These are phyloP conservation scores for Astur gentilis DNA, from an alignment of 2,113 vertebrate genomes.

Conservation along the genomic window DNA sequence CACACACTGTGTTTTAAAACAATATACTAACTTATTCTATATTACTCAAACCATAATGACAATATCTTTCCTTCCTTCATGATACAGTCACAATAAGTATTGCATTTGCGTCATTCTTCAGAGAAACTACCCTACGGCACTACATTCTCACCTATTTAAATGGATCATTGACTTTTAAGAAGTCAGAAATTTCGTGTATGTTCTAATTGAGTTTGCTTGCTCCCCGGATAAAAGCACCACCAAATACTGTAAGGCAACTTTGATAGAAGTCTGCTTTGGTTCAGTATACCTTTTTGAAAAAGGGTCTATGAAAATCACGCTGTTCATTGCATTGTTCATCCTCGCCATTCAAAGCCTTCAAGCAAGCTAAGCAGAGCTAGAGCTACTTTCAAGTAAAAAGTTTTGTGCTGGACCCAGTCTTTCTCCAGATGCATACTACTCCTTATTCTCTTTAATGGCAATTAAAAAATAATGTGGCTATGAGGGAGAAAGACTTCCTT, in stretches of 20 bases:
- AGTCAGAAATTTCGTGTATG: not conserved
- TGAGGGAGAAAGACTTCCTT: not conserved
- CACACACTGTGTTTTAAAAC: not conserved
- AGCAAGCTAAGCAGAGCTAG: not conserved
- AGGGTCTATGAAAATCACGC: not conserved
- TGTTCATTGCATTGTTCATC: not conserved
- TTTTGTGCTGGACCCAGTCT: not conserved
- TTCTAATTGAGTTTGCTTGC: not conserved
- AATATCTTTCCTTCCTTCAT: not conserved
- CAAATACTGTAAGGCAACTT: not conserved
- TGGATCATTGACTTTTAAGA: not conserved
- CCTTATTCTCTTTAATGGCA: not conserved
- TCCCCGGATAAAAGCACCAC: not conserved
- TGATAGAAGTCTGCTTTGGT: not conserved
- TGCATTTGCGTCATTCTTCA: not conserved
- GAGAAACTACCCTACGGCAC: not conserved
- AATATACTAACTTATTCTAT: not conserved
- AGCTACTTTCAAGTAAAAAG: not conserved
- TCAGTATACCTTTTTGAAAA: not conserved
- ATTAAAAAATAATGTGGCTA: not conserved
- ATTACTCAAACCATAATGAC: not conserved
- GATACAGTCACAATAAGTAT: not conserved
- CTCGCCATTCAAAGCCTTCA: not conserved
- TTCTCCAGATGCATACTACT: not conserved
- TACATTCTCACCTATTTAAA: not conserved